Base-by-base conservation (phyloP, 2,113 vertebrate species). In the Spermophilus dauricus region DNA sequence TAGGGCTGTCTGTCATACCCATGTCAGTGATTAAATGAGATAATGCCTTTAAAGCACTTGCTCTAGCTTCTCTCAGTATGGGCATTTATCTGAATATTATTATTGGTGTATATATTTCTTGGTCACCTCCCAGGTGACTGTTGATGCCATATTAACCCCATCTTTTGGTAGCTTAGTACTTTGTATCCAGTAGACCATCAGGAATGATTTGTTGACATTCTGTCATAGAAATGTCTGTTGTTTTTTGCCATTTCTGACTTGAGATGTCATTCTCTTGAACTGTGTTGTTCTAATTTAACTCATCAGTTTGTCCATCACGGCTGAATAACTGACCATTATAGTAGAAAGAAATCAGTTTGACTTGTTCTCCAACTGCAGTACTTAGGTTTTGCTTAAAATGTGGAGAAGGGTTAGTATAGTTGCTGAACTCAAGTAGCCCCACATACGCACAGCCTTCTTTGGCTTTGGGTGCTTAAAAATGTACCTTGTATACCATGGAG, bases 141-240 rank as follows among this genome's bases (percentile, higher is more conserved):
- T 65, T 8, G 34, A 45, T 88, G 81, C 18, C 67, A 2, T 76
- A 22, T 22, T 88, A 87, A 95, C 85, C 26, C 69, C 4, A 85
- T n/a, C 39, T 88, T 65, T 83, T 78, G 56, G 0, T 48, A 70
- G 75, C 67, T 88, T 26, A n/a, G 53, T 63, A 28, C n/a, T 92
- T 96, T 91, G 76, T 75, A 82, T 85, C 92, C 18, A 67, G 56
- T 12, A 95, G 92, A 97, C 72, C 96, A 56, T 84, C 53, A 10
- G 58, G 89, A 95, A 97, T 97, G 96, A 95, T 32, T 56, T 95
- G 65, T 63, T 92, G 86, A 88, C 95, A 24, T 56, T 82, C 91
- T 94, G 70, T 95, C 94, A 86, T 82, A 84, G 72, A 96, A 95
- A 88, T 92, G 67, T 82, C 96, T 95, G 81, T 91, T 86, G 70